phyloP scores from a whole-genome alignment of 2,888 invertebrate species.

The Allolobophora icterica region DNA sequence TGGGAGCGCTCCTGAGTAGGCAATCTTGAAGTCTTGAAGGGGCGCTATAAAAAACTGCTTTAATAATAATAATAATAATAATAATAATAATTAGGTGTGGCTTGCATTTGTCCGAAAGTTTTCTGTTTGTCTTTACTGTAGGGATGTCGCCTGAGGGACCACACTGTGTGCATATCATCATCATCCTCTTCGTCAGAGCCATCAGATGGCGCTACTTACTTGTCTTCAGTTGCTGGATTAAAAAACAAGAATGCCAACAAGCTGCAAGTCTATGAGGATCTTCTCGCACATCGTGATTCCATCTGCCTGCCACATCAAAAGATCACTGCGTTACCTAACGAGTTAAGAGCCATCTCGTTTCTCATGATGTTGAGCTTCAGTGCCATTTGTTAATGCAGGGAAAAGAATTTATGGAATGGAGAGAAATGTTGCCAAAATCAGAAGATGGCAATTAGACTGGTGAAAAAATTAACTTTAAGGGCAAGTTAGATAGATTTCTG shows the following conservation, averaged over 20 bases:
- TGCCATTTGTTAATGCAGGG: not conserved
- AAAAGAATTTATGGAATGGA: not conserved
- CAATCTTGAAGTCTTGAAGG: too few species aligned
- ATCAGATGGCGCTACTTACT: not conserved
- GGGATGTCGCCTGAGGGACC: slow-evolving; percentile 31
- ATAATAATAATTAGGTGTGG: too few species aligned
- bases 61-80: too few species aligned
- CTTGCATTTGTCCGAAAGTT: not conserved
- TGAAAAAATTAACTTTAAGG: not conserved
- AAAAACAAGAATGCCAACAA: slow-evolving; percentile 36
- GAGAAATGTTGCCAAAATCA: not conserved
- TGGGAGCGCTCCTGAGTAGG: too few species aligned
- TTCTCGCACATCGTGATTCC: slow-evolving; percentile 59
- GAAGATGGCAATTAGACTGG: not conserved
- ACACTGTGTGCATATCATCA: slow-evolving; percentile 24
- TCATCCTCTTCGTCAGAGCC: slow-evolving; percentile 20
- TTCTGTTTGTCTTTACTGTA: not conserved
- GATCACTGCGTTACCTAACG: slow-evolving; percentile 33
- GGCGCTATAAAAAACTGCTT: too few species aligned
- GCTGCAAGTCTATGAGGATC: slow-evolving; percentile 58
- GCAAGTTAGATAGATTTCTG: not conserved
- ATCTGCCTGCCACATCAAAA: slow-evolving; percentile 59
- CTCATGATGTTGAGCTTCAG: not conserved
- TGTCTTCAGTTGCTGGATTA: not conserved
- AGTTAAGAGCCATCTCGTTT: not conserved